Base-by-base conservation (phyloP, 2,113 vertebrate species). In the Ardeotis arabs region DNA sequence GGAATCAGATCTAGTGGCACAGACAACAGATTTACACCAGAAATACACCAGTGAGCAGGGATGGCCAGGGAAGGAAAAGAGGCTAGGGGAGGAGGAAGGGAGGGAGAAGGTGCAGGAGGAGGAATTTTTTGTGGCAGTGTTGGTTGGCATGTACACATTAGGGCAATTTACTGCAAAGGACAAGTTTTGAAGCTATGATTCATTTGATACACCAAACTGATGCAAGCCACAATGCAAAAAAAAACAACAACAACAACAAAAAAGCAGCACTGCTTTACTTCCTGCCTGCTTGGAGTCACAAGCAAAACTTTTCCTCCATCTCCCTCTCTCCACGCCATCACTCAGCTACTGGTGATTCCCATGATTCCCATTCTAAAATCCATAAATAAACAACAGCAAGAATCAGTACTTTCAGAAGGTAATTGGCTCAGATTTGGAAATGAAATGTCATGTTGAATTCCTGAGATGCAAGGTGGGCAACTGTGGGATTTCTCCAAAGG, bases 381-480 rank as follows among this genome's bases (percentile, higher is more conserved):
- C 59, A 23, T 12, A 14, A 35, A 53, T 0, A 1, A 73, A 45
- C 9, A 73, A 17, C 50, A 78, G 55, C 52, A 63, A 68, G 55
- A 20, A 50, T 17, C 19, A 10, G 1, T 7, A 25, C 35, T 63
- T 50, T 14, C 29, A n/a, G 37, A 83, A 74, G 23, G 18, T 1
- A 24, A 31, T n/a, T 39, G 39, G 56, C 81, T 68, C 39, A 14
- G 17, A 4, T 41, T 76, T 24, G 20, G 16, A 33, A 75, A 66
- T 37, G 18, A 14, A 12, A 44, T 2, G 19, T 12, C 4, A 25
- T 1, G 16, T 2, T 7, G 59, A 75, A 52, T 55, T 33, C 60
- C 53, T 12, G 56, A 28, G 31, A 5, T 5, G 52, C 7, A 6
- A 52, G 14, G 20, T 3, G 2, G 10, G 52, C 0, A 0, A 13